Base-by-base conservation (phyloP, 2,888 invertebrate species). In the Adineta ricciae region DNA sequence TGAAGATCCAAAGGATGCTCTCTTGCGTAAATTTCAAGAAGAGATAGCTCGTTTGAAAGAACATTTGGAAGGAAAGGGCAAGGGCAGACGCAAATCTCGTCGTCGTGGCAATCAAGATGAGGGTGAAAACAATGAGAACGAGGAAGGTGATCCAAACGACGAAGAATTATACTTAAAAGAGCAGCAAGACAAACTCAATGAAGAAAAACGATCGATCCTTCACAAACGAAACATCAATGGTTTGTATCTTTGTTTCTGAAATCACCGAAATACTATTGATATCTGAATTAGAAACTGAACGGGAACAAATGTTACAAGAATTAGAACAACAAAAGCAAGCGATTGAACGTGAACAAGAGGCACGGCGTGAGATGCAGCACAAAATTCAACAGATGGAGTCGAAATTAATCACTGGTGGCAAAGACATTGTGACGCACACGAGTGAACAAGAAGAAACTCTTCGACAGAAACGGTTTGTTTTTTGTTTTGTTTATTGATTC, bases 1-100 rank as follows among this genome's bases (percentile, higher is more conserved):
- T 90, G 95, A 96, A 90, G 95, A 99, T 92, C 97, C 98, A 56
- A 98, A 99, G 91, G 98, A 99, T 91, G 97, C 98, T 38, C 93
- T 98, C 89, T 92, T 97, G 85, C 93, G 97, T 89, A 95, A 97
- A 90, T 96, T 97, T 91, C 97, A 98, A 90, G 94, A 95, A 87
- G 96, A 97, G 92, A 96, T 97, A 89, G 94, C 94, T 88, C 72
- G 90, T 84, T 88, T 91, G 83, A 91, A 91, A 87, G 87, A 87
- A 24, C 88, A 90, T 78, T 87, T 91, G 36, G 88, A 88, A 9
- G 87, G 88, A 1, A 87, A 90, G 91, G 87, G 90, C 90, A 87
- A 89, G 91, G 87, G 84, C 84, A 83, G 86, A 87, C 84, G 87
- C 88, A 87, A 87, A 88, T 49, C n/a, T 9, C 36, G 84, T 27